Percentiles rank a stretch among this genome's conserved stretches.
Evolutionary conservation across 2,797 vertebrate species (phyloP).

Genomic region (Okamejei kenojei): DNA sequence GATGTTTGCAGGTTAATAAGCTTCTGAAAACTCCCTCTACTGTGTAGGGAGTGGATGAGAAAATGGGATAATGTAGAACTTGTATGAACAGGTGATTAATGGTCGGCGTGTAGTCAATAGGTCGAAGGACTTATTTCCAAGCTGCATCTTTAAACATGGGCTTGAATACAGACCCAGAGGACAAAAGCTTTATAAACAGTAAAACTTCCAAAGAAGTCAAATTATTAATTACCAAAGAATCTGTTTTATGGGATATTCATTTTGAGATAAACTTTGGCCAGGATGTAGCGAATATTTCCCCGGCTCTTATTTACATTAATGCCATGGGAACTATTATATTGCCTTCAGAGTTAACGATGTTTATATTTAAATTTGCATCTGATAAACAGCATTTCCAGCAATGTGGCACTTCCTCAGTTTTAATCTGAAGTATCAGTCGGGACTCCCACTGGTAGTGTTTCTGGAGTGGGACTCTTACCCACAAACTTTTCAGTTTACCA

Average conservation of each 20-base stretch:
- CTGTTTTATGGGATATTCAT: neutral
- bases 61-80: too few relatives aligned
- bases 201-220: too few relatives aligned
- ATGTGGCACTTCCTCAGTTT: neutral
- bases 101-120: too few relatives aligned
- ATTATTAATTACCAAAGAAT: neutral
- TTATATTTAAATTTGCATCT: neutral
- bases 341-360: neutral
- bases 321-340: neutral
- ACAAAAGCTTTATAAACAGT: neutral
- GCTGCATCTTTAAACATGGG: too few relatives aligned
- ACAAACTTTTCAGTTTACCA: neutral
- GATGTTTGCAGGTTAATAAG: too few relatives aligned
- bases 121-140: too few relatives aligned
- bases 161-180: neutral
- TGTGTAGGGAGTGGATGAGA: too few relatives aligned
- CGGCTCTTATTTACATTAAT: neutral
- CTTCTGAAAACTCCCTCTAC: too few relatives aligned
- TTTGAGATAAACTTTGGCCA: neutral
- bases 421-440: neutral
- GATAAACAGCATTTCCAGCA: neutral
- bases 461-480: neutral
- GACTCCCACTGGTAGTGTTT: neutral
- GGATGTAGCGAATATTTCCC: neutral
- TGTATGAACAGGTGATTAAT: too few relatives aligned